Base-by-base conservation (phyloP, 2,888 invertebrate genomes). In the Mythimna ferrago region DNA sequence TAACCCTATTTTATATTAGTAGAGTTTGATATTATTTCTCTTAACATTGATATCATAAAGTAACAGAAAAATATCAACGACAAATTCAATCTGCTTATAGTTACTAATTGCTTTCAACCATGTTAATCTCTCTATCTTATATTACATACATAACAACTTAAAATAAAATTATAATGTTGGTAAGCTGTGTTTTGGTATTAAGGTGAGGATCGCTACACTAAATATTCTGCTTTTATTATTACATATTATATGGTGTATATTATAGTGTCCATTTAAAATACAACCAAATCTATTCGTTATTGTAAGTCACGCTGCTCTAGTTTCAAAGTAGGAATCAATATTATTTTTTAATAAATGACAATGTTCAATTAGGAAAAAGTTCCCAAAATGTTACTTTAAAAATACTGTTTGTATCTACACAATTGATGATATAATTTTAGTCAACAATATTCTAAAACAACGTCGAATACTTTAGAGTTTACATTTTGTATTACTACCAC, bases 111-210 rank as follows among this genome's bases (percentile, higher is more conserved):
- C 91, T 94, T 93, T 92, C 88, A 93, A 94, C 89, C 89, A 88
- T 88, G 91, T 92, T 92, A 92, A 91, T 93, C 93, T 91, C 89
- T 89, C 93, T 95, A 95, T 89, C 92, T 93, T 95, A 95, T 83
- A 92, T 88, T 91, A 92, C 93, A 94, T 91, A 94, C 91, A 93
- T 89, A 91, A 91, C 95, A 95, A 96, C 95, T 95, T 95, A 96
- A 91, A 93, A 92, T 91, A 90, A 93, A 92, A 94, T 93, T 93
- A 94, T 93, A 94, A 93, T 93, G 95, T 94, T 96, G 96, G 96
- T 96, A 96, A 96, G 95, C 95, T 94, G 96, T 96, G 94, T 94
- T 96, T 96, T 96, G 96, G 96, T 96, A 96, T 96, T 93, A 93
- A 94, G 93, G 94, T 96, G 96, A 96, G 95, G 95, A 94, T 92